Evolutionary conservation across 2,888 invertebrate genomes (phyloP).

Genomic region (Hyles lineata): DNA sequence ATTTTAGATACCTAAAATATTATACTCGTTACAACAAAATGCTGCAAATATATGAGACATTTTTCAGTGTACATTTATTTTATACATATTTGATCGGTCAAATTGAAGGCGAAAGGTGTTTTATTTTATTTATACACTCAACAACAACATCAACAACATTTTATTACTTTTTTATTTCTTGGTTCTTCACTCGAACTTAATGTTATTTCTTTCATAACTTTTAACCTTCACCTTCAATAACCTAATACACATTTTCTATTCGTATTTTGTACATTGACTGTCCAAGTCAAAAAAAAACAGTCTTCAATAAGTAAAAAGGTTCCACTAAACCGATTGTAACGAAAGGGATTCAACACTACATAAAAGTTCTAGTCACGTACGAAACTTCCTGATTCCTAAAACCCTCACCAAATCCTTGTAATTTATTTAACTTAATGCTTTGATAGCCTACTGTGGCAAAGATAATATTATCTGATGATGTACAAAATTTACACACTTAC

Average conservation of each 20-base stretch:
- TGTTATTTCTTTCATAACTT: too few species aligned
- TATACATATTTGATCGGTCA: neutral
- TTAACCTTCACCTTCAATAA: too few species aligned
- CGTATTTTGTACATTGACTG: neutral
- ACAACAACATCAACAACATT: too few species aligned
- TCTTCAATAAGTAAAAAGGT: slow-evolving; percentile 23
- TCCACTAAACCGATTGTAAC: neutral
- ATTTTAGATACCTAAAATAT: slow-evolving; percentile 71
- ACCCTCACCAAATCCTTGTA: slow-evolving; percentile 23
- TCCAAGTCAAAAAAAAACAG: neutral
- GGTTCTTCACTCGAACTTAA: too few species aligned
- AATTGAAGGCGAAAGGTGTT: too few species aligned
- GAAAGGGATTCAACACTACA: neutral
- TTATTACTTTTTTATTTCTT: too few species aligned
- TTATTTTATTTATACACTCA: too few species aligned
- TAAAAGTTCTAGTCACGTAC: slow-evolving; percentile 27
- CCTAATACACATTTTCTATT: neutral
- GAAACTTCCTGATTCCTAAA: slow-evolving; percentile 17
- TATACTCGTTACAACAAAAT: neutral
- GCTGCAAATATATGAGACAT: neutral
- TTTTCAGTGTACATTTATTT: neutral
- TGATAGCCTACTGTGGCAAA: neutral
- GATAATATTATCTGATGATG: neutral
- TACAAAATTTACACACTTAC: too few species aligned
- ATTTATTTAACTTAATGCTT: slow-evolving; percentile 25